Base-by-base conservation (phyloP, 2,113 vertebrate genomes). In the Ia io region DNA sequence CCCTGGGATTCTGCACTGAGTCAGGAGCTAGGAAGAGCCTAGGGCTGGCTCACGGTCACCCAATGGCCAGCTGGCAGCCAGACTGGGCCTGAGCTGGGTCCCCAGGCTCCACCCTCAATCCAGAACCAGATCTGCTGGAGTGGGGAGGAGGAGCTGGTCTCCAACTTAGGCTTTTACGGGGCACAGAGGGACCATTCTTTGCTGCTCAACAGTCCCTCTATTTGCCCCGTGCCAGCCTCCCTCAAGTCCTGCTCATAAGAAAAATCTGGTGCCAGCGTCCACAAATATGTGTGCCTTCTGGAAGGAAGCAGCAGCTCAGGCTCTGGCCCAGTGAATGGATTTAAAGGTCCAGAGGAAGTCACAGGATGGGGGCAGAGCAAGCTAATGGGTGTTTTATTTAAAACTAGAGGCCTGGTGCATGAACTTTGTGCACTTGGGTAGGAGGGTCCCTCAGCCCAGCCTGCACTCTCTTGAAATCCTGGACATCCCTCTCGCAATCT, bases 171-270 rank as follows among this genome's bases (percentile, higher is more conserved):
- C 74, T 85, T 74, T 56, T 20, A 1, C 40, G 2, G 77, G 92
- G 80, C 88, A 96, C 90, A 96, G 96, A 96, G 85, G n/a, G 67
- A 6, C 92, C 0, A 59, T 96, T 97, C 90, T 97, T 90, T 56
- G 59, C 32, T 6, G 80, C 53, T 94, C 84, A 80, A 84, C 92
- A 93, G 70, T 80, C 53, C 56, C 47, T 65, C 94, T 90, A 77
- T 94, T 77, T 96, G 79, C 77, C 82, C 59, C 0, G 77, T 94
- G 97, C 92, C 96, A 80, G 96, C 92, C 85, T 85, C 76, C 84
- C 93, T 63, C 67, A 25, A 56, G 56, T 10, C 78, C 93, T 88
- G 96, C 95, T 96, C 94, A 97, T 18, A 3, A 76, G 79, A 70
- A 78, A 42, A 84, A 69, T 92, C 93, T 88, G 92, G 92, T 92